phyloP scores from a whole-genome alignment of 2,888 invertebrate genomes.

The Piscicola geometra region DNA sequence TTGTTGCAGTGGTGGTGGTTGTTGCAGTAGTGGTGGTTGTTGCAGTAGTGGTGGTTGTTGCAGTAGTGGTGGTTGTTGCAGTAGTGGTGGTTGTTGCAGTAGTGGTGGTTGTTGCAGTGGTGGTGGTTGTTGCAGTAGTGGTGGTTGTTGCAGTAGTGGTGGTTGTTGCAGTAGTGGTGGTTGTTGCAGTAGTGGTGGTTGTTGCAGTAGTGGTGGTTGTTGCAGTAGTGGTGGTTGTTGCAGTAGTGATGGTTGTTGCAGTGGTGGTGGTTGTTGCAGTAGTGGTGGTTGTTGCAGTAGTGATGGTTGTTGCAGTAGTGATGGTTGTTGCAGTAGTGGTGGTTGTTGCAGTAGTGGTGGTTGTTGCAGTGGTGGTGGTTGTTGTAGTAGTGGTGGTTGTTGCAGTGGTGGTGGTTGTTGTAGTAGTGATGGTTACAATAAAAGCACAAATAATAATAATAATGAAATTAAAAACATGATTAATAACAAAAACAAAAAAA shows the following conservation, averaged over 20 bases:
- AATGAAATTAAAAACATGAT: too few relatives aligned
- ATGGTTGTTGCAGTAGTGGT: conserved; percentile 71
- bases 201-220: conserved; percentile 73
- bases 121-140: conserved; percentile 76
- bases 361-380: too few relatives aligned
- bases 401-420: too few relatives aligned
- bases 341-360: conserved; percentile 60
- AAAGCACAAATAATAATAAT: not conserved
- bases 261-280: too few relatives aligned
- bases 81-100: too few relatives aligned
- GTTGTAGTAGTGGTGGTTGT: too few relatives aligned
- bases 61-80: not conserved
- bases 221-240: conserved; percentile 71
- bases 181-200: conserved; percentile 53
- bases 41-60: conserved; percentile 71
- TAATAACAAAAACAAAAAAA: not conserved
- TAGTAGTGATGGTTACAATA: too few relatives aligned
- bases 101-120: conserved; percentile 65
- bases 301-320: conserved; percentile 77
- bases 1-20: conserved; percentile 53
- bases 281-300: too few relatives aligned
- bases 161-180: too few relatives aligned
- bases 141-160: conserved; percentile 61
- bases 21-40: conserved; percentile 73
- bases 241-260: not conserved